phyloP scores from a whole-genome alignment of 2,888 invertebrate species.

The Podabrus alpinus region DNA sequence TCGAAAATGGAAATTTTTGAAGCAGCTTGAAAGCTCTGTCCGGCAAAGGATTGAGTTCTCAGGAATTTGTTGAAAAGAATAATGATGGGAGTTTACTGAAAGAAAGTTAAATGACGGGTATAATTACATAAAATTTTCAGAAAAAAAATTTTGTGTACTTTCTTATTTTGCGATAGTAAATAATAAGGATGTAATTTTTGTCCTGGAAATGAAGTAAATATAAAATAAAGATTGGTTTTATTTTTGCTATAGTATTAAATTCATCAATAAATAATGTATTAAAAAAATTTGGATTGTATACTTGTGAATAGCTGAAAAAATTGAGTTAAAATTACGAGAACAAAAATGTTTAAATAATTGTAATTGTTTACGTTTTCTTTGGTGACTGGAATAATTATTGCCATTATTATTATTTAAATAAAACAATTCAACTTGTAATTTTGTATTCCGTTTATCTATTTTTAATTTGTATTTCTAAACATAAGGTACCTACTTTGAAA shows the following conservation, averaged over 20 bases:
- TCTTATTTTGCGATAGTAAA: no score
- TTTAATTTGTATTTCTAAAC: conserved; percentile 26
- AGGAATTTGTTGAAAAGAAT: not conserved
- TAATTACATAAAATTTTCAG: not conserved
- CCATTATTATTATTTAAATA: conserved; percentile 16
- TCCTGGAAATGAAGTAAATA: not conserved
- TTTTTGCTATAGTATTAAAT: not conserved
- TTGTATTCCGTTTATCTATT: conserved; percentile 17
- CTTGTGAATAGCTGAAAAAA: not conserved
- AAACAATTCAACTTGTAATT: conserved; percentile 25
- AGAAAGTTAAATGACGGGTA: no score
- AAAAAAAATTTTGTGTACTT: no score
- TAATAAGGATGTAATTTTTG: not conserved
- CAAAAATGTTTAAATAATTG: conserved; percentile 10
- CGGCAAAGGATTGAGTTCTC: not conserved
- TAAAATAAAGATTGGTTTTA: not conserved
- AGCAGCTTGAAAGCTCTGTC: not conserved
- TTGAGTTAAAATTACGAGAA: not conserved
- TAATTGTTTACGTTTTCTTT: conserved; percentile 21
- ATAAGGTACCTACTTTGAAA: conserved; percentile 4
- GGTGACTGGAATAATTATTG: conserved; percentile 19
- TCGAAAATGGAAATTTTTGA: not conserved
- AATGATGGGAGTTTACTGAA: not conserved
- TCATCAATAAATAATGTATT: not conserved
- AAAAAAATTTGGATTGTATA: not conserved